These are phyloP conservation scores for Heliconius eleuchia DNA, from an alignment of 1,140 invertebrate genomes.

Conservation along the genomic window DNA sequence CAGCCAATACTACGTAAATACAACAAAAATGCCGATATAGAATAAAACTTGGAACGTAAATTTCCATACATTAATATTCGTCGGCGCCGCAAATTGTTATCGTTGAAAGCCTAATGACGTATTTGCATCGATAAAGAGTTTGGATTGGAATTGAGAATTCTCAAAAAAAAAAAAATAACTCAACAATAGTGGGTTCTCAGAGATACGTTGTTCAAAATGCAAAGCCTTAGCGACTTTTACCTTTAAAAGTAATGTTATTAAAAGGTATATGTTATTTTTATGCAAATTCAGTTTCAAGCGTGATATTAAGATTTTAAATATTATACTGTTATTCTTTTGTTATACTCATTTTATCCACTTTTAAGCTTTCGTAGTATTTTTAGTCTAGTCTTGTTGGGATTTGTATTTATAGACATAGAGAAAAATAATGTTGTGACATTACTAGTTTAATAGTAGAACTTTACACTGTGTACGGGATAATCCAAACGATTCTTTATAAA, in stretches of 20 bases:
- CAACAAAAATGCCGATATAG: neutral
- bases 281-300: neutral
- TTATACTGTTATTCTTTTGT: neutral
- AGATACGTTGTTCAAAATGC: conserved; percentile 20
- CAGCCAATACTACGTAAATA: neutral
- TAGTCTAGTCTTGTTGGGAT: too few relatives aligned
- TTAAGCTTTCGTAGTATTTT: neutral
- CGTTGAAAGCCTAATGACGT: conserved; percentile 55
- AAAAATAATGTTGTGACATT: too few relatives aligned
- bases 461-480: too few relatives aligned
- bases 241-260: neutral
- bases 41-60: conserved; percentile 40
- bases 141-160: conserved; percentile 7
- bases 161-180: conserved; percentile 34
- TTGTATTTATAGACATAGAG: too few relatives aligned
- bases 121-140: conserved; percentile 67
- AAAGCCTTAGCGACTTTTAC: neutral
- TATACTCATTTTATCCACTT: neutral
- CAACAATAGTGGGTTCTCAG: conserved; percentile 28
- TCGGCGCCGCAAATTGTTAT: conserved; percentile 57
- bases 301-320: neutral
- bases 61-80: conserved; percentile 67
- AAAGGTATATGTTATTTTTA: conserved; percentile 9
- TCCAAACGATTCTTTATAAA: too few relatives aligned
- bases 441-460: too few relatives aligned